These are phyloP conservation scores for Oceanites oceanicus DNA, from an alignment of 2,113 vertebrate genomes.

Conservation along the genomic window DNA sequence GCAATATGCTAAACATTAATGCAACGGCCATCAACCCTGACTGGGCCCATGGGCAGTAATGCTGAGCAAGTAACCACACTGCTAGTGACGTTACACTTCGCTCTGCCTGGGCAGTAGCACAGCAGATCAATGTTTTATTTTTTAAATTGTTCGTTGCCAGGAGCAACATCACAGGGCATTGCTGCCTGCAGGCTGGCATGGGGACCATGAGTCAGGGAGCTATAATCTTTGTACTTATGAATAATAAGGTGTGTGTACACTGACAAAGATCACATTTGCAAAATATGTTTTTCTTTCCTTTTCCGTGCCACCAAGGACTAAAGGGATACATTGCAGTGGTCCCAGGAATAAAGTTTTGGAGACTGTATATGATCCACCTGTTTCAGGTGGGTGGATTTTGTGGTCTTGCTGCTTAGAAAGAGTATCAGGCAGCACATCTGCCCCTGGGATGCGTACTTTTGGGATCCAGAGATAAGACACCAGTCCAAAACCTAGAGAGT, in stretches of 20 bases:
- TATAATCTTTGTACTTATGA: not conserved
- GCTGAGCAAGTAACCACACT: not conserved
- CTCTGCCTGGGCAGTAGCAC: not conserved
- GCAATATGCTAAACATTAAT: not conserved
- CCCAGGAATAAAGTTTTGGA: not conserved
- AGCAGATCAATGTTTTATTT: not conserved
- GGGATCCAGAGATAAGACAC: not conserved
- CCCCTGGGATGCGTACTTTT: not conserved
- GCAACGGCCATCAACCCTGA: rapidly evolving
- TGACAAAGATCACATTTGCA: not conserved
- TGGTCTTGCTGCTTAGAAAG: not conserved
- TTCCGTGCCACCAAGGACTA: not conserved
- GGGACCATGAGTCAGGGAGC: not conserved
- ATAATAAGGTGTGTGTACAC: not conserved
- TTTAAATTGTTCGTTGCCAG: not conserved
- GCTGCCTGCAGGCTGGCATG: not conserved
- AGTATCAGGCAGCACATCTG: not conserved
- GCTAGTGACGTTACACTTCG: not conserved
- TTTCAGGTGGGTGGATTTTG: not conserved
- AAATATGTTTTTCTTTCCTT: not conserved
- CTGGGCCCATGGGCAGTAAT: not conserved
- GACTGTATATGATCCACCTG: not conserved
- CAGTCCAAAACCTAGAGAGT: not conserved
- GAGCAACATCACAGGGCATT: not conserved
- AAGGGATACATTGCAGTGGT: not conserved